These are phyloP conservation scores for Pedetes capensis DNA, from an alignment of 2,113 vertebrate genomes.

Conservation along the genomic window DNA sequence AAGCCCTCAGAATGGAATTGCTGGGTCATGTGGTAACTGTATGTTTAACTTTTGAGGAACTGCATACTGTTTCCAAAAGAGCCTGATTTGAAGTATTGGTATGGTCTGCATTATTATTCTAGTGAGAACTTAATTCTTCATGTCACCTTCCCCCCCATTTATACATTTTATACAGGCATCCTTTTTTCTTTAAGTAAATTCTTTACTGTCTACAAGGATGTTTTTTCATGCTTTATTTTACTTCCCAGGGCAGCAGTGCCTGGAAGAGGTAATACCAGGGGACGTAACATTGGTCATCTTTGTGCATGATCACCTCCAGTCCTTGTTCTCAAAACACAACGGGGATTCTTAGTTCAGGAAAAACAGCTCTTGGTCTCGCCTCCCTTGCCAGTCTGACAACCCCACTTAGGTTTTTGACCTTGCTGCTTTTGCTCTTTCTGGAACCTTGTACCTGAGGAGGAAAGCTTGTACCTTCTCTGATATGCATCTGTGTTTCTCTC, in stretches of 20 bases:
- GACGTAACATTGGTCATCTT: background rate
- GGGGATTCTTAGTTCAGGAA: background rate
- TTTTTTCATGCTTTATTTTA: background rate
- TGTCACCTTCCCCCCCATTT: background rate
- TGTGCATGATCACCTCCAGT: background rate
- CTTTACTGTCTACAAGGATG: background rate
- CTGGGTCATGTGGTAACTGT: background rate
- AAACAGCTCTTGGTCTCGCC: background rate
- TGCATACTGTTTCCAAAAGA: background rate
- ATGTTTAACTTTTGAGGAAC: background rate
- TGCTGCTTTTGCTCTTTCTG: background rate
- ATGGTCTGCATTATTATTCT: slow-evolving; percentile 25
- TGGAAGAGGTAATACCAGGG: background rate
- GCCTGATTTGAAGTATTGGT: background rate
- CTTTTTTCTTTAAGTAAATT: background rate
- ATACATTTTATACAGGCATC: background rate
- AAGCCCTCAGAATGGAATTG: background rate
- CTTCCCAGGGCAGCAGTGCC: no score
- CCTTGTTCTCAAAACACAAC: background rate
- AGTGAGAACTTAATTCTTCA: slow-evolving; percentile 21
- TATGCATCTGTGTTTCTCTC: background rate
- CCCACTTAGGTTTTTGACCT: background rate
- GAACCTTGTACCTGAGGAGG: background rate
- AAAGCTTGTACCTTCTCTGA: background rate
- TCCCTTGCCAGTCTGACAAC: background rate